Evolutionary conservation across 2,797 vertebrate species (phyloP), one percentile per base, ranked within the genome.

Genomic region (Galago senegalensis): DNA sequence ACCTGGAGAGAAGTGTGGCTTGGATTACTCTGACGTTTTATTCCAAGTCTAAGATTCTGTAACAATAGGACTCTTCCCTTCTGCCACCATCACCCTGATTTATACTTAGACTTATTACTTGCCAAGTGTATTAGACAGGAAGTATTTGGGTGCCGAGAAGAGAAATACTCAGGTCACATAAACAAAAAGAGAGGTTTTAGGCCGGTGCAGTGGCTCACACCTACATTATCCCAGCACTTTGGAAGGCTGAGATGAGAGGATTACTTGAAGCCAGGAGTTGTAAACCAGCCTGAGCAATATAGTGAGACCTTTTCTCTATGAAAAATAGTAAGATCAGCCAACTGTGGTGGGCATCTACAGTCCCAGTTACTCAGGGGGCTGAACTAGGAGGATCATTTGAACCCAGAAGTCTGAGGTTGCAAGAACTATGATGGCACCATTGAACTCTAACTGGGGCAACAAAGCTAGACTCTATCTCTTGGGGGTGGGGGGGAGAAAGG

Each of bases 61-160:
- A n/a, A 43, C 23, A 20, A 49, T 31, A 72, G 7, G 16, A 87
- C 25, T 94, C 31, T 91, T 95, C n/a, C 58, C 20, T 63, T 89
- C 40, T 87, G 61, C 75, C n/a, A 61, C 69, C 37, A 37, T 3
- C 87, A 58, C 31, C 29, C 67, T 75, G 56, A 53, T 83, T 96
- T 85, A 84, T 82, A 60, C 12, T 96, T 67, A 23, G 9, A 67
- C 49, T 83, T 84, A 60, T 61, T 67, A 40, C 23, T 87, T 94
- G 72, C 80, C 56, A 72, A 21, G 1, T 73, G 1, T 81, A 40
- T 91, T 60, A 70, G 40, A 29, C 8, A 63, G 86, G 60, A 92
- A 63, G 23, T 7, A 70, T 29, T 69, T 82, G 49, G 29, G 37
- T 43, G 40, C 5, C 40, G 37, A 31, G 14, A 88, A 86, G 67